Conservation (phyloP, 2,113 vertebrate genomes). For the Microtus ochrogaster region DNA sequence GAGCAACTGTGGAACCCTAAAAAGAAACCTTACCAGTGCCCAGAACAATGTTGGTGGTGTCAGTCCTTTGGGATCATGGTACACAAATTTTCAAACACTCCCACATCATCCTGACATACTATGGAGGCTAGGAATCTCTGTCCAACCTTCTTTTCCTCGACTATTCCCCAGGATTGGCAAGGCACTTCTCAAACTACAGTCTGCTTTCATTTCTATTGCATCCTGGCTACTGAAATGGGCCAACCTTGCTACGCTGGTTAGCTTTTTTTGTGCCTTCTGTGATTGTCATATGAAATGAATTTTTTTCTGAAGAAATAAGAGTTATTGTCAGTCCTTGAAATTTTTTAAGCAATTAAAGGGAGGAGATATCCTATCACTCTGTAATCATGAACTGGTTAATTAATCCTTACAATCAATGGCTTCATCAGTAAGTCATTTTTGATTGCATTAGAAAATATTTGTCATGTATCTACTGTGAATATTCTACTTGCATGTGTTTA, state of each 20-base stretch:
- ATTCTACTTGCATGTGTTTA: background rate
- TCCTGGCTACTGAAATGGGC: background rate
- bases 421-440: background rate
- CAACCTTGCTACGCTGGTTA: background rate
- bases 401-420: background rate
- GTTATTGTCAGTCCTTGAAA: background rate
- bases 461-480: background rate
- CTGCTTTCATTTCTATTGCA: background rate
- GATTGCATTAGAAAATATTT: background rate
- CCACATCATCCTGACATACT: background rate
- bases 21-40: background rate
- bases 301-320: background rate
- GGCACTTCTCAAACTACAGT: background rate
- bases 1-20: background rate
- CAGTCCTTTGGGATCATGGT: background rate
- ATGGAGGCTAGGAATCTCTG: background rate
- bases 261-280: background rate
- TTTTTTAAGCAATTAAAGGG: conserved; percentile 1
- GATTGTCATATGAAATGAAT: background rate
- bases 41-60: background rate
- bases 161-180: background rate
- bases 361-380: background rate
- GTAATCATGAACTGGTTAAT: background rate
- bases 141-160: background rate
- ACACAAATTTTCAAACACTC: background rate